Evolutionary conservation across 2,888 invertebrate genomes (phyloP).

Genomic region (Agrotis exclamationis): DNA sequence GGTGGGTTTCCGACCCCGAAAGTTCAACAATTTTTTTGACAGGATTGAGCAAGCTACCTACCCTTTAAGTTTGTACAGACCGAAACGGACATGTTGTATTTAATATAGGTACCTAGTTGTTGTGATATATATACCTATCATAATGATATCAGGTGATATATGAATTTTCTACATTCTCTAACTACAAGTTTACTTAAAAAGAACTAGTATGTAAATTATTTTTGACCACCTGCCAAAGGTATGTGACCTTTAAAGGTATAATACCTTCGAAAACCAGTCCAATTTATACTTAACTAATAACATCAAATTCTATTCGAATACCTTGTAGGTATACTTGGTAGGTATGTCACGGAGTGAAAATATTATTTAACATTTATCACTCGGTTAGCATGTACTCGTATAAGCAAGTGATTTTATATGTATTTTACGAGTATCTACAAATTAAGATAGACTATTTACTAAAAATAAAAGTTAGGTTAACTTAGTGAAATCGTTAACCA

Average conservation of each 20-base stretch:
- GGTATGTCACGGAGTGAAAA: not conserved
- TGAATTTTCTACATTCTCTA: not conserved
- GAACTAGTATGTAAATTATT: constrained; percentile 14
- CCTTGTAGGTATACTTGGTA: not conserved
- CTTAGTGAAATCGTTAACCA: not conserved
- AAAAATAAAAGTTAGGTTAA: not conserved
- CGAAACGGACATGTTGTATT: too few species aligned
- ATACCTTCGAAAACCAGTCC: constrained; percentile 9
- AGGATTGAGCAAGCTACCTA: too few species aligned
- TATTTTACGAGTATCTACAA: too few species aligned
- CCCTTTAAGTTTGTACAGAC: too few species aligned
- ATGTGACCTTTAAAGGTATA: not conserved
- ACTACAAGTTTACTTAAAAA: not conserved
- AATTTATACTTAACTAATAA: not conserved
- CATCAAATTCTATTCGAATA: not conserved
- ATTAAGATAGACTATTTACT: not conserved
- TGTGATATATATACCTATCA: too few species aligned
- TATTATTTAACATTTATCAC: not conserved
- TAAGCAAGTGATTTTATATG: too few species aligned
- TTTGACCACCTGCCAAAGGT: constrained; percentile 1
- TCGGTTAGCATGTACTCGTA: too few species aligned
- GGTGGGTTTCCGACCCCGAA: too few species aligned
- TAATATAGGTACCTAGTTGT: too few species aligned
- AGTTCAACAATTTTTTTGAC: too few species aligned
- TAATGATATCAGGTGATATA: too few species aligned